Conservation (phyloP, 2,797 vertebrate genomes). For the Merluccius polli region DNA sequence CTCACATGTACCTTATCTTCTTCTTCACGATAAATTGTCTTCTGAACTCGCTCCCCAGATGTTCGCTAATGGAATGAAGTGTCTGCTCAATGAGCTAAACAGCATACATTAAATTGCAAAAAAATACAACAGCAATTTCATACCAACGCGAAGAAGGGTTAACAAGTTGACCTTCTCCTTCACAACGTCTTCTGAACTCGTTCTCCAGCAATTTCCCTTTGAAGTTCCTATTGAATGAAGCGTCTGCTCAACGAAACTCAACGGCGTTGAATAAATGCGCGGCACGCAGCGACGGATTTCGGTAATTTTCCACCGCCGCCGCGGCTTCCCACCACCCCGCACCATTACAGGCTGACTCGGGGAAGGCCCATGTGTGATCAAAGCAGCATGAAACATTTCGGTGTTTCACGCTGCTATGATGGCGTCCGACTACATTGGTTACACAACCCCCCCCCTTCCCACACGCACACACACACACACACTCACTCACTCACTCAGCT, state of each 20-base stretch:
- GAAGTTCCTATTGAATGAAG: no score
- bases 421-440: conserved; percentile 42
- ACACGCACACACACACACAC: not conserved
- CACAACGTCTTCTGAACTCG: not conserved
- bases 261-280: no score
- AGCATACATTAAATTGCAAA: not conserved
- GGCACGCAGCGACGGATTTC: not conserved
- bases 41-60: not conserved
- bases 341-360: not conserved
- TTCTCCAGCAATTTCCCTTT: no score
- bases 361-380: not conserved
- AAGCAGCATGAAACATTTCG: not conserved
- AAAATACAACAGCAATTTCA: not conserved
- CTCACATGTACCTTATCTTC: no score
- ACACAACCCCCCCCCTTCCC: not conserved
- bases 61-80: not conserved
- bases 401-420: conserved; percentile 55
- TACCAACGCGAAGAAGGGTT: not conserved
- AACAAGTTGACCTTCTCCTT: not conserved
- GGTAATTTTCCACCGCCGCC: not conserved
- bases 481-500: conserved; percentile 2
- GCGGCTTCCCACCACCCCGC: not conserved
- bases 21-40: not conserved
- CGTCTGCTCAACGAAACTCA: not conserved
- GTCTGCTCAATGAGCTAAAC: not conserved